Conservation (phyloP, 2,888 invertebrate genomes). For the Amblyjoppa fuscipennis region DNA sequence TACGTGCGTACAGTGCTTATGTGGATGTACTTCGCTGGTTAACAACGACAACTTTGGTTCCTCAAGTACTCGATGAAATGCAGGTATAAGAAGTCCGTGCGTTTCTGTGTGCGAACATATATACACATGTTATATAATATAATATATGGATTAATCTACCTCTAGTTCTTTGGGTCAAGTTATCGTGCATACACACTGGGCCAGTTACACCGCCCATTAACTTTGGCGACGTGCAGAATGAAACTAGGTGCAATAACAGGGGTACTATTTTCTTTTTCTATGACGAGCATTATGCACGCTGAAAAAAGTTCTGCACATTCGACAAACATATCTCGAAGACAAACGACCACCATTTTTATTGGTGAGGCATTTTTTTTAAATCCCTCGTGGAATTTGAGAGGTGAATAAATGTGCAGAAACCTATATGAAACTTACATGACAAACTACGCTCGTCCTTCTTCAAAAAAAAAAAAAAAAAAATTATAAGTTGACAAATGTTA, state of each 20-base stretch:
- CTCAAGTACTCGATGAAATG: neutral
- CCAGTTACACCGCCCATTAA: neutral
- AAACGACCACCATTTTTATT: neutral
- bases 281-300: neutral
- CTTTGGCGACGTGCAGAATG: constrained; percentile 2
- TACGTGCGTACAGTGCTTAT: neutral
- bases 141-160: neutral
- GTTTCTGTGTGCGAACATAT: neutral
- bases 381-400: too few species aligned
- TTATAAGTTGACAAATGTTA: too few species aligned
- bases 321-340: neutral
- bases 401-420: neutral
- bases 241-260: neutral
- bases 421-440: neutral
- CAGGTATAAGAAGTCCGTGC: neutral
- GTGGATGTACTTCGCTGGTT: neutral
- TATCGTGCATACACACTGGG: neutral
- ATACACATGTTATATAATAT: too few species aligned
- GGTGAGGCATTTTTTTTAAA: neutral
- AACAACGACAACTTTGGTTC: neutral
- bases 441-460: too few species aligned
- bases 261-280: neutral
- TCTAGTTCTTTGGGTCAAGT: constrained; percentile 11
- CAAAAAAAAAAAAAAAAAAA: neutral
- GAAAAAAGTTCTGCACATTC: neutral